These are phyloP conservation scores for Apodemia zela DNA, from an alignment of 2,888 invertebrate genomes.

Conservation along the genomic window DNA sequence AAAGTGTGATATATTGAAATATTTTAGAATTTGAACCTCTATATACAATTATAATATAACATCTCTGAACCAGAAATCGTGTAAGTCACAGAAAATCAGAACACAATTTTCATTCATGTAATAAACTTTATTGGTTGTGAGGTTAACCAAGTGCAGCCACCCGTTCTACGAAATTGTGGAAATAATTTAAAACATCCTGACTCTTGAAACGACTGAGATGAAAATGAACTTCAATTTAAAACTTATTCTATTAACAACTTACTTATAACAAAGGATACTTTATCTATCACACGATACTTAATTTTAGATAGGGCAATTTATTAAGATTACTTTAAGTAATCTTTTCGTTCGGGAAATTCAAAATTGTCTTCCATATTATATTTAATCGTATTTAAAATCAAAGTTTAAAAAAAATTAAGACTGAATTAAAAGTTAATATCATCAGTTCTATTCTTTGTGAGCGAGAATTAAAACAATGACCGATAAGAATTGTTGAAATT, in stretches of 20 bases:
- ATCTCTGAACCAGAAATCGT: not conserved
- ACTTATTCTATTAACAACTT: too few species aligned
- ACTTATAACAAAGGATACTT: too few species aligned
- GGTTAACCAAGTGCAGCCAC: constrained; percentile 3
- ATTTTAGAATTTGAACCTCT: too few species aligned
- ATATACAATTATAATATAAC: too few species aligned
- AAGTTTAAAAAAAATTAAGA: too few species aligned
- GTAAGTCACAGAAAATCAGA: not conserved
- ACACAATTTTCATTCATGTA: constrained; percentile 2
- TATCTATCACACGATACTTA: too few species aligned
- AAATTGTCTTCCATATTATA: too few species aligned
- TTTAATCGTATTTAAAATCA: not conserved
- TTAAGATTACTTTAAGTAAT: too few species aligned
- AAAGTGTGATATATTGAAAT: too few species aligned
- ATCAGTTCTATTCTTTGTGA: constrained; percentile 60
- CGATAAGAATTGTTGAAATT: constrained; percentile 49
- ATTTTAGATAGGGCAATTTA: too few species aligned
- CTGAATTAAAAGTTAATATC: not conserved
- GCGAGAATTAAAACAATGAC: constrained; percentile 45
- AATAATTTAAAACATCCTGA: constrained; percentile 1
- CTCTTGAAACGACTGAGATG: not conserved
- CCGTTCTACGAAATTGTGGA: not conserved
- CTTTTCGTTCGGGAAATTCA: too few species aligned
- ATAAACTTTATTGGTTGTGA: constrained; percentile 12
- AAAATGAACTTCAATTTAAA: not conserved